phyloP scores from a whole-genome alignment of 2,797 vertebrate genomes.

The Poecilia picta region DNA sequence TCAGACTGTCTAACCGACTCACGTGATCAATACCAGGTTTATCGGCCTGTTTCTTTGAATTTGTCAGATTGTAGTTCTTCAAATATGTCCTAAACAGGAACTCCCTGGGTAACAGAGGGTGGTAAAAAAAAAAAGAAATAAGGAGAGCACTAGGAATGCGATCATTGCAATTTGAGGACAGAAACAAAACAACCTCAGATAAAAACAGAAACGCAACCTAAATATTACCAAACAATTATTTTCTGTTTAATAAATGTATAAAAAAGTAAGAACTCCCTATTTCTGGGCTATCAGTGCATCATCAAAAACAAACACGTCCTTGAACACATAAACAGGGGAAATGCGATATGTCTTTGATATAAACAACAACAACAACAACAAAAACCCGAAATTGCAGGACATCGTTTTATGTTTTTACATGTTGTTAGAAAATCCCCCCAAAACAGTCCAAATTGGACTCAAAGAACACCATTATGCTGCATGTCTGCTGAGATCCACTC shows the following conservation, averaged over 20 bases:
- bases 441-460: not conserved
- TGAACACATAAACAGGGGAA: not conserved
- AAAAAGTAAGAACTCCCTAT: not conserved
- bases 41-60: slow-evolving; percentile 62
- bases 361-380: no score
- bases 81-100: slow-evolving; percentile 31
- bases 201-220: slow-evolving; percentile 33
- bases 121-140: slow-evolving; percentile 38
- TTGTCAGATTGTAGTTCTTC: slow-evolving; percentile 22
- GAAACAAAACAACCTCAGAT: slow-evolving; percentile 21
- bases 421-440: not conserved
- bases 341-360: not conserved
- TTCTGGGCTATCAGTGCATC: not conserved
- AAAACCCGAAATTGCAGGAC: not conserved
- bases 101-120: slow-evolving; percentile 22
- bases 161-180: slow-evolving; percentile 29
- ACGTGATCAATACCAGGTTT: slow-evolving; percentile 67
- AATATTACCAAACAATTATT: not conserved
- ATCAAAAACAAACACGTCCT: not conserved
- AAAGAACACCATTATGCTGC: not conserved
- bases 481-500: slow-evolving; percentile 11
- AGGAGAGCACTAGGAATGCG: not conserved
- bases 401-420: not conserved
- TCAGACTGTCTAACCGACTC: slow-evolving; percentile 61
- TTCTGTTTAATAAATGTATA: not conserved